These are phyloP conservation scores for Oncorhynchus nerka DNA, from an alignment of 2,113 vertebrate species.

Conservation along the genomic window DNA sequence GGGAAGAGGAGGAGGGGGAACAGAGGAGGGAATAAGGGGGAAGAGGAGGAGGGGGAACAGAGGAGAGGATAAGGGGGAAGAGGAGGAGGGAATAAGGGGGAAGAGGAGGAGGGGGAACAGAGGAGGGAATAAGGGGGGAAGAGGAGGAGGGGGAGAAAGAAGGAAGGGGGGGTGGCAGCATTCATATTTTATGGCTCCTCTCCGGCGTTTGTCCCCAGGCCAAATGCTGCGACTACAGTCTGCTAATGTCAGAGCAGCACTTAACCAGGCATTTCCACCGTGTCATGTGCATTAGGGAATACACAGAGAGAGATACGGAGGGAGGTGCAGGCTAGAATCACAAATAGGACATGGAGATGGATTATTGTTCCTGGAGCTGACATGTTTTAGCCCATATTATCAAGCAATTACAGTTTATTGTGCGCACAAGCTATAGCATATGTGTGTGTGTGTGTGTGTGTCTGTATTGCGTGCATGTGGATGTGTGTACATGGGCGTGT, in stretches of 20 bases:
- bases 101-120: conserved; percentile 16
- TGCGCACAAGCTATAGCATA: no score
- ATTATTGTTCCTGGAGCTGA: no score
- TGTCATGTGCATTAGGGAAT: conserved; percentile 62
- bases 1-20: no score
- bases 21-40: no score
- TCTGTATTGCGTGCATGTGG: not conserved
- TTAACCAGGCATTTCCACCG: conserved; percentile 71
- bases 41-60: conserved; percentile 3
- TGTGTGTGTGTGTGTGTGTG: not conserved
- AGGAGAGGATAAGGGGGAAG: no score
- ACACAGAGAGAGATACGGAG: conserved; percentile 17
- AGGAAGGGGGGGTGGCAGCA: conserved; percentile 40
- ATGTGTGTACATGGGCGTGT: not conserved
- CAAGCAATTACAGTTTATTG: no score
- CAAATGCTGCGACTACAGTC: conserved; percentile 72
- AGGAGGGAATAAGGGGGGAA: conserved; percentile 17
- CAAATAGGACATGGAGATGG: not conserved
- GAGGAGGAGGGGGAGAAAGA: conserved; percentile 29
- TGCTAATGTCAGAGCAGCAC: conserved; percentile 73
- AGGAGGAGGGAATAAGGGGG: conserved; percentile 12
- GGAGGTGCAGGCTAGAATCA: conserved; percentile 11
- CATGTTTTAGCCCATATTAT: no score
- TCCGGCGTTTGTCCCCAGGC: conserved; percentile 70
- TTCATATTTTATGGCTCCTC: conserved; percentile 71